phyloP scores from a whole-genome alignment of 2,113 vertebrate genomes.

The Heteronetta atricapilla region DNA sequence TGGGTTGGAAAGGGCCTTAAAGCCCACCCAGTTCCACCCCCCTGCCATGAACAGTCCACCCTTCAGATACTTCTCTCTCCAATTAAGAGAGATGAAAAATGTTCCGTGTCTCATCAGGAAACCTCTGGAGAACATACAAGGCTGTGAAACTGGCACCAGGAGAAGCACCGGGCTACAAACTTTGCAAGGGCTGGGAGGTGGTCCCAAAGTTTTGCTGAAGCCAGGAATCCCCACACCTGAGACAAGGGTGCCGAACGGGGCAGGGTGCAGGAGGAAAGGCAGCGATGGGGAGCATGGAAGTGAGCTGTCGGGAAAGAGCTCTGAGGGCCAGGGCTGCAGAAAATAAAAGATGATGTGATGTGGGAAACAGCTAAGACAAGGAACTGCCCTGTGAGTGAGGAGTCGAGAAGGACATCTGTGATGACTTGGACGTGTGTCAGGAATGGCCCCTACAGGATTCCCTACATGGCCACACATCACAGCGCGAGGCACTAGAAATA shows the following conservation, averaged over 20 bases:
- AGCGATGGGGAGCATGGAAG: neutral
- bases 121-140: neutral
- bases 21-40: no score
- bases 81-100: neutral
- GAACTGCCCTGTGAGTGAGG: neutral
- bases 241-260: neutral
- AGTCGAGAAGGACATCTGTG: constrained; percentile 18
- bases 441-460: neutral
- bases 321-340: neutral
- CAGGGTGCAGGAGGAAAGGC: neutral
- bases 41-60: neutral
- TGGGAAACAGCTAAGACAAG: neutral
- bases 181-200: neutral
- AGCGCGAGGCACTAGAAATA: neutral
- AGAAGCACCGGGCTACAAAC: neutral
- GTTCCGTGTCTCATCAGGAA: neutral
- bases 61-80: neutral
- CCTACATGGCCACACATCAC: neutral
- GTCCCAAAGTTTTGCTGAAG: neutral
- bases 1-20: no score
- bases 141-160: neutral
- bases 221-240: accelerated
- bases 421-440: neutral
- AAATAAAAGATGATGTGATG: constrained; percentile 36
- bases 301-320: neutral